These are phyloP conservation scores for Clepsis dumicolana DNA, from an alignment of 2,888 invertebrate species.

Conservation along the genomic window DNA sequence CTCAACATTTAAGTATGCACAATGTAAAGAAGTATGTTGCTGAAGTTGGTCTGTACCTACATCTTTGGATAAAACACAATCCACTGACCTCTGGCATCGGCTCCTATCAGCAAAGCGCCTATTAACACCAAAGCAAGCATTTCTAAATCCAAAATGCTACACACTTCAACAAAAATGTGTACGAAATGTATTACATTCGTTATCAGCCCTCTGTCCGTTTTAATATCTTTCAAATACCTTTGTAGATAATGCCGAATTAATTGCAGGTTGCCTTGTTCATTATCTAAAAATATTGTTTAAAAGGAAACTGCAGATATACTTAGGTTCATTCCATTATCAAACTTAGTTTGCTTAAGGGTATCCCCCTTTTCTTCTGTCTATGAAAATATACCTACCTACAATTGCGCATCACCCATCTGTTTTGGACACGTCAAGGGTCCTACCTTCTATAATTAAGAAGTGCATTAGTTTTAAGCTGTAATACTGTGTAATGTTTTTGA, in stretches of 20 bases:
- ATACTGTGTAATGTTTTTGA: too few relatives aligned
- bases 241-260: conserved; percentile 21
- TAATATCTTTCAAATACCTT: conserved; percentile 19
- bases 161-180: conserved; percentile 1
- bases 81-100: conserved; percentile 31
- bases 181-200: conserved; percentile 2
- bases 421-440: too few relatives aligned
- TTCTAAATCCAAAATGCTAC: neutral
- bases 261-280: conserved; percentile 5
- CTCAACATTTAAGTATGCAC: too few relatives aligned
- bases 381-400: too few relatives aligned
- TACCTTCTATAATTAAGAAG: too few relatives aligned
- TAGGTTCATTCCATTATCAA: neutral
- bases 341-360: neutral
- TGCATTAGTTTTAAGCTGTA: too few relatives aligned
- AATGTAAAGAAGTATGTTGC: too few relatives aligned
- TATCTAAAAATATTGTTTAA: conserved; percentile 2
- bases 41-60: neutral
- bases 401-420: too few relatives aligned
- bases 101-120: conserved; percentile 23
- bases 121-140: conserved; percentile 35
- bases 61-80: neutral
- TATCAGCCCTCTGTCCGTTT: conserved; percentile 21
- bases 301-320: neutral
- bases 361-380: neutral